These are phyloP conservation scores for Eupithecia insigniata DNA, from an alignment of 2,888 invertebrate species.

Conservation along the genomic window DNA sequence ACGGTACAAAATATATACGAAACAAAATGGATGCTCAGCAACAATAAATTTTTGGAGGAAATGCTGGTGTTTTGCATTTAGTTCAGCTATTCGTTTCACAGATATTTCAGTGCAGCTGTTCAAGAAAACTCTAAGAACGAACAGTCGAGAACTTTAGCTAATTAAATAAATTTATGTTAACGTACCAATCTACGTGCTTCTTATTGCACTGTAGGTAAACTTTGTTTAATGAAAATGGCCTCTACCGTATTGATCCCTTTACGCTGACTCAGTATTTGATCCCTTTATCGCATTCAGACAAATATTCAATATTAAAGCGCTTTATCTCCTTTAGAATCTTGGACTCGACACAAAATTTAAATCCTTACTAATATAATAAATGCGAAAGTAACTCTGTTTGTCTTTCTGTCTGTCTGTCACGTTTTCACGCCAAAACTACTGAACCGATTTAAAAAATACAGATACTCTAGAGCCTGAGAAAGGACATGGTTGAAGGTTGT, in stretches of 20 bases:
- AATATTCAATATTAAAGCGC: no score
- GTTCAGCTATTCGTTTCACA: slow-evolving; percentile 38
- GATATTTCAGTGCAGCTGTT: slow-evolving; percentile 38
- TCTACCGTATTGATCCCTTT: background rate
- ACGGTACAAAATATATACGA: background rate
- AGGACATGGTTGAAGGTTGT: no score
- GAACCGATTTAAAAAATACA: no score
- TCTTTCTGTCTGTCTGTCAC: no score
- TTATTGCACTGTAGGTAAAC: background rate
- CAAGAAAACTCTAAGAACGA: slow-evolving; percentile 29
- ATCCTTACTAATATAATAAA: no score
- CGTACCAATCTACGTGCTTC: background rate
- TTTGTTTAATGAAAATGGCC: background rate
- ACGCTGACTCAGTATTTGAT: background rate
- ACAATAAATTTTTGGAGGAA: slow-evolving; percentile 27
- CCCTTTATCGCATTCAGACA: background rate
- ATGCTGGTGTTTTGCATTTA: slow-evolving; percentile 39
- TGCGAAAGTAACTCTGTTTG: no score
- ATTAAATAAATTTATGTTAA: slow-evolving; percentile 28
- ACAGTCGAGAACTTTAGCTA: slow-evolving; percentile 15
- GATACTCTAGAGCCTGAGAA: no score
- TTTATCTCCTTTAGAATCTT: no score
- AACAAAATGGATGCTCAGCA: slow-evolving; percentile 7
- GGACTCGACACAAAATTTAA: no score
- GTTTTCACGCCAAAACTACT: no score